Conservation (phyloP, 2,797 vertebrate genomes). For the Hozukius guyotensis region DNA sequence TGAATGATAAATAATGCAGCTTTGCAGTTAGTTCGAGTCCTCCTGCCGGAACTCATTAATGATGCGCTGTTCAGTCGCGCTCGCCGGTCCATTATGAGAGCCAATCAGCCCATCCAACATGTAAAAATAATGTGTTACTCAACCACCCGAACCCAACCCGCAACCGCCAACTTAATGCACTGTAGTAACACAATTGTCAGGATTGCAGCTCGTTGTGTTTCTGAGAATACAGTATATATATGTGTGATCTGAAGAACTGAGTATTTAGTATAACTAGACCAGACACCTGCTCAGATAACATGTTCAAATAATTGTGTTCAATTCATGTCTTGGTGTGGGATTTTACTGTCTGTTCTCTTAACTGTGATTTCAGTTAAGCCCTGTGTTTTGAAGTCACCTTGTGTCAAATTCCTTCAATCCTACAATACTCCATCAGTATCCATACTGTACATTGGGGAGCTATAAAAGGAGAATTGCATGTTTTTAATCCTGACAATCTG, state of each 20-base stretch:
- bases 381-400: slow-evolving; percentile 27
- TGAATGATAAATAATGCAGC: too few relatives aligned
- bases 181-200: too few relatives aligned
- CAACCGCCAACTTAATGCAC: too few relatives aligned
- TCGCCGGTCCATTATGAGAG: too few relatives aligned
- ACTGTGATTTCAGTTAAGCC: slow-evolving; percentile 35
- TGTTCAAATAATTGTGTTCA: slow-evolving; percentile 21
- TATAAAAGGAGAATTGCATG: slow-evolving; percentile 65
- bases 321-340: slow-evolving; percentile 54
- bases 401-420: slow-evolving; percentile 60
- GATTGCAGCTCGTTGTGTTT: neutral
- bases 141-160: too few relatives aligned
- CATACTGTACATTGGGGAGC: slow-evolving; percentile 21
- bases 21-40: too few relatives aligned
- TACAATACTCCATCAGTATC: slow-evolving; percentile 26
- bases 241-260: neutral
- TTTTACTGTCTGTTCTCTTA: slow-evolving; percentile 39
- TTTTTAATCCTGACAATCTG: slow-evolving; percentile 79
- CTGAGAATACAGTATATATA: neutral
- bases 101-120: too few relatives aligned
- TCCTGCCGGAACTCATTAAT: too few relatives aligned
- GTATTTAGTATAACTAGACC: neutral
- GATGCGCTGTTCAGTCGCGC: too few relatives aligned
- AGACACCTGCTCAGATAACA: neutral
- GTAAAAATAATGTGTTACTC: too few relatives aligned